Conservation (phyloP, 2,888 invertebrate species). For the Himalopsyche anomala region DNA sequence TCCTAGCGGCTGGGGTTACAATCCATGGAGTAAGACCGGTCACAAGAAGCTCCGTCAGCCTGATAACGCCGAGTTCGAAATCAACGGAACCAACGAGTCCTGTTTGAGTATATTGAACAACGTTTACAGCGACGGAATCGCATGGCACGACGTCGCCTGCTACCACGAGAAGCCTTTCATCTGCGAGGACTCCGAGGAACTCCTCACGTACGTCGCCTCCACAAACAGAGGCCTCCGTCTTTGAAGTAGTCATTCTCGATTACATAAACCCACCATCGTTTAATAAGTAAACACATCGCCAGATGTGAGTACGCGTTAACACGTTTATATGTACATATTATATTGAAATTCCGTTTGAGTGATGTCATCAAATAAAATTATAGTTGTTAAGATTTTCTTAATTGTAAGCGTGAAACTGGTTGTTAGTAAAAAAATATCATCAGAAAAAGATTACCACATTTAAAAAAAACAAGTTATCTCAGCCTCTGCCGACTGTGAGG, state of each 20-base stretch:
- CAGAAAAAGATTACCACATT: slow-evolving; percentile 41
- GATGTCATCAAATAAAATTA: slow-evolving; percentile 40
- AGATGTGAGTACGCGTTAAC: neutral
- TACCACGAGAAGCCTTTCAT: slow-evolving; percentile 95
- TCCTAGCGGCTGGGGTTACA: slow-evolving; percentile 86
- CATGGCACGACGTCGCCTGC: slow-evolving; percentile 96
- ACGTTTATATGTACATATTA: slow-evolving; percentile 38
- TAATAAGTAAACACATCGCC: slow-evolving; percentile 4
- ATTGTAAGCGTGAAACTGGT: slow-evolving; percentile 43
- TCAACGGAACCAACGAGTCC: slow-evolving; percentile 91
- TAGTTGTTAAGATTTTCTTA: slow-evolving; percentile 15
- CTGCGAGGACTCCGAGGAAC: slow-evolving; percentile 93
- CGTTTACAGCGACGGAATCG: slow-evolving; percentile 94
- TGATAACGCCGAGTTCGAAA: slow-evolving; percentile 94
- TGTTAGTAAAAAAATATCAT: slow-evolving; percentile 40
- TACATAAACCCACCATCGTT: slow-evolving; percentile 24
- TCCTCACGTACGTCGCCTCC: slow-evolving; percentile 89
- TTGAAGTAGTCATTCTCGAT: slow-evolving; percentile 72
- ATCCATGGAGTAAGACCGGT: slow-evolving; percentile 93
- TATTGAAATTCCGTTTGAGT: slow-evolving; percentile 42
- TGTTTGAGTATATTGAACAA: slow-evolving; percentile 93
- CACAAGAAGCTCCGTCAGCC: slow-evolving; percentile 93
- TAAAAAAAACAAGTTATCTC: slow-evolving; percentile 31
- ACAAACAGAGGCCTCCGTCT: slow-evolving; percentile 90
- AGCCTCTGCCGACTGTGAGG: slow-evolving; percentile 24